phyloP scores from a whole-genome alignment of 2,797 vertebrate genomes.

The Etheostoma perlongum region DNA sequence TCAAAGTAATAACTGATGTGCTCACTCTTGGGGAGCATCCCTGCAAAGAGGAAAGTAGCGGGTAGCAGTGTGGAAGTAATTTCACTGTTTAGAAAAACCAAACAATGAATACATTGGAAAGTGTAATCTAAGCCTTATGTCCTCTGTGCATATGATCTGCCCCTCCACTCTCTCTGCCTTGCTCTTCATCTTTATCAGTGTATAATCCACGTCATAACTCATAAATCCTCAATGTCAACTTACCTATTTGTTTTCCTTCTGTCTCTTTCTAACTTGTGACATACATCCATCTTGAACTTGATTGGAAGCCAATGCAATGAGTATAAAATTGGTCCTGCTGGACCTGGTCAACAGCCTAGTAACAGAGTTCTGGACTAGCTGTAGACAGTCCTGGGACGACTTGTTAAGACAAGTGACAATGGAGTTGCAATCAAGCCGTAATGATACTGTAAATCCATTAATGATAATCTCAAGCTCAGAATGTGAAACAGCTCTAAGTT shows the following conservation, averaged over 20 bases:
- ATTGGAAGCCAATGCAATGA: no score
- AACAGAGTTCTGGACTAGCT: no score
- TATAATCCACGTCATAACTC: constrained; percentile 43
- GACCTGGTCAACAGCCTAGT: no score
- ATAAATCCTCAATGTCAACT: constrained; percentile 11
- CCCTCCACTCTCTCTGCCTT: constrained; percentile 9
- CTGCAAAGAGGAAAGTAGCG: constrained; percentile 11
- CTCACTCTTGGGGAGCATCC: not conserved
- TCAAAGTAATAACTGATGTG: not conserved
- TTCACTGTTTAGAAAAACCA: constrained; percentile 31
- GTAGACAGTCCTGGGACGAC: no score
- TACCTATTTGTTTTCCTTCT: constrained; percentile 1
- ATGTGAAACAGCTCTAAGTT: no score
- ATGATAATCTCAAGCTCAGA: no score
- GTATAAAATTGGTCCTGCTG: no score
- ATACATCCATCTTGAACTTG: not conserved
- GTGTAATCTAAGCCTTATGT: constrained; percentile 46
- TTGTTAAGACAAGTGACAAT: no score
- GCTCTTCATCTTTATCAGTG: constrained; percentile 36
- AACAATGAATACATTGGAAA: constrained; percentile 38
- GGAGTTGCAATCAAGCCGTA: no score
- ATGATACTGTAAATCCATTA: no score
- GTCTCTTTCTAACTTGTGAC: constrained; percentile 10
- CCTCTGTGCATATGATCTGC: constrained; percentile 12
- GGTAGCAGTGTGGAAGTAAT: constrained; percentile 44